Base-by-base conservation (phyloP, 2,797 vertebrate genomes). In the Rhinella marina region DNA sequence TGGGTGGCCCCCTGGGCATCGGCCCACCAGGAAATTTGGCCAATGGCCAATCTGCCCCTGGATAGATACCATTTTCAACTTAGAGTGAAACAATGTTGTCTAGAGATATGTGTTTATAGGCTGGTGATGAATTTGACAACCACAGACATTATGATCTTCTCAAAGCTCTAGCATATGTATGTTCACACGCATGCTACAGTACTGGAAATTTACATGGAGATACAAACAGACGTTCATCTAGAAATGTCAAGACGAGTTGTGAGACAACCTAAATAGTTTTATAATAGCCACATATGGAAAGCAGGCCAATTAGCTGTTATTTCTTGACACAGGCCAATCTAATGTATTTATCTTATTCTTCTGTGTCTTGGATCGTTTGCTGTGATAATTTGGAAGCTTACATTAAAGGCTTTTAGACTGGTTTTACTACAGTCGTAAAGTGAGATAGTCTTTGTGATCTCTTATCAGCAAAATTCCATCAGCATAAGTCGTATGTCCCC, bases 381-480 rank as follows among this genome's bases (percentile, higher is more conserved):
- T 85, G 29, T 52, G 32, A 77, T 64, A 77, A 66, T 85, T 85
- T 77, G 27, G 41, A 64, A 77, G 48, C 73, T 62, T 76, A 85
- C 84, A 85, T 85, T 62, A 85, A 85, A 85, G 84, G 84, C 73
- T 85, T 85, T 85, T 77, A 85, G 59, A 64, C 73, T 23, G 57
- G 41, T 85, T 85, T 85, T 85, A 85, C 84, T 85, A 66, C 59
- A 85, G 17, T 85, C 72, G 73, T 85, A 85, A 85, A 85, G 84
- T 77, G 73, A 64, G 59, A 54, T 50, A 77, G 29, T 85, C 84
- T 85, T 77, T 85, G 41, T 85, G 84, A 85, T 85, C 84, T 52
- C 84, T 85, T 85, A 85, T 85, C 84, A 85, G 73, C 32, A 16
- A 77, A 77, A 85, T 85, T 77, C 84, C 84, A 85, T 85, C 76